Conservation (phyloP, 2,797 vertebrate species). For the Schizopygopsis malacanthus region DNA sequence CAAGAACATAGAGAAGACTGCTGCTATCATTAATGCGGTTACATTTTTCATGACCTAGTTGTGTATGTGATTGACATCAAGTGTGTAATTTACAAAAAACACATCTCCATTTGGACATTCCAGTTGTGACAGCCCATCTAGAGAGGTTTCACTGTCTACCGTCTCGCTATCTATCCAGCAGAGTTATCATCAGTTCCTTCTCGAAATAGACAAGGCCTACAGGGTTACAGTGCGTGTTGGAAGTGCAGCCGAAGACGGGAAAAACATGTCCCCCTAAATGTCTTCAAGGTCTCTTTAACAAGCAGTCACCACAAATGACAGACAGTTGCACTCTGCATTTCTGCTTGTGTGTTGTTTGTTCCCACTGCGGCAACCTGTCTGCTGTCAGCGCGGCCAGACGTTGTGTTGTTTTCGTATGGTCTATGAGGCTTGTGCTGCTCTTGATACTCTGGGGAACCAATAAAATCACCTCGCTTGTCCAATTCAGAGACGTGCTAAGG, state of each 20-base stretch:
- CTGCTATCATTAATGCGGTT: neutral
- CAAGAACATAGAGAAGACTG: neutral
- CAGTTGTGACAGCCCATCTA: slow-evolving; percentile 19
- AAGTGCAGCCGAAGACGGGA: slow-evolving; percentile 42
- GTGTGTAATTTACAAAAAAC: slow-evolving; percentile 13
- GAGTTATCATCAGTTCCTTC: slow-evolving; percentile 28
- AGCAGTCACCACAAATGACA: slow-evolving; percentile 61
- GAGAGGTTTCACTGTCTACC: slow-evolving; percentile 1
- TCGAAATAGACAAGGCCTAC: slow-evolving; percentile 47
- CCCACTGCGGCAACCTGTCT: slow-evolving; percentile 58
- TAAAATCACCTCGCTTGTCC: slow-evolving; percentile 64
- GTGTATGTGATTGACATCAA: slow-evolving; percentile 5
- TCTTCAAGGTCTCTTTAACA: slow-evolving; percentile 69
- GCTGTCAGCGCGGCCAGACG: slow-evolving; percentile 53
- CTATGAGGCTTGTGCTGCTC: slow-evolving; percentile 56
- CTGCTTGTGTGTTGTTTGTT: slow-evolving; percentile 52
- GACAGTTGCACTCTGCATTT: slow-evolving; percentile 55
- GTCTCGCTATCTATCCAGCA: neutral
- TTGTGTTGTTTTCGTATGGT: slow-evolving; percentile 60
- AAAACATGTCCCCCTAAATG: slow-evolving; percentile 62
- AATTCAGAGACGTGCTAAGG: slow-evolving; percentile 48
- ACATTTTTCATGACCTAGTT: slow-evolving; percentile 20
- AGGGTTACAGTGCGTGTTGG: slow-evolving; percentile 31
- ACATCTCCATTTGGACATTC: neutral
- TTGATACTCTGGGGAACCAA: slow-evolving; percentile 61